phyloP scores from a whole-genome alignment of 2,888 invertebrate species.

The Euclidia mi region DNA sequence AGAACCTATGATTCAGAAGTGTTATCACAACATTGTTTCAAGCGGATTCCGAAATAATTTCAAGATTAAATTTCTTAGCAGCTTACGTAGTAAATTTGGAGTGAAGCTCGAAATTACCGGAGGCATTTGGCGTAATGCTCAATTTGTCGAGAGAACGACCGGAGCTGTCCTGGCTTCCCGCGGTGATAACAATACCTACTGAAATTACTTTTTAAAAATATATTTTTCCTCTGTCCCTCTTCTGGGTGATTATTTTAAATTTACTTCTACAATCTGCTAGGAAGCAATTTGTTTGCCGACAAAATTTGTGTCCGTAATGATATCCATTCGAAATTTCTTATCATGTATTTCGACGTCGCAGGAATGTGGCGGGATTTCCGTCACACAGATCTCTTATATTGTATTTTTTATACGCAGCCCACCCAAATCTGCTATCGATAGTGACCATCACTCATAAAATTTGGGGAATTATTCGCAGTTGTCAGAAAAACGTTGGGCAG shows the following conservation, averaged over 20 bases:
- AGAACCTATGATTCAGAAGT: constrained; percentile 38
- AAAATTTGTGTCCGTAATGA: not conserved
- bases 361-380: not conserved
- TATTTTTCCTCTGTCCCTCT: constrained; percentile 41
- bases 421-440: constrained; percentile 35
- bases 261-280: constrained; percentile 29
- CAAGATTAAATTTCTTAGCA: constrained; percentile 81
- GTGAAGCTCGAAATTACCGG: constrained; percentile 79
- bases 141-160: constrained; percentile 77
- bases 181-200: constrained; percentile 73
- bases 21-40: constrained; percentile 56
- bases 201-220: constrained; percentile 69
- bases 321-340: constrained; percentile 1
- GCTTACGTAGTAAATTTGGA: constrained; percentile 83
- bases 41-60: constrained; percentile 72
- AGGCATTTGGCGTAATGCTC: constrained; percentile 81
- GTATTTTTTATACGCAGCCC: constrained; percentile 11
- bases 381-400: not conserved
- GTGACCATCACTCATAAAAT: constrained; percentile 26
- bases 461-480: constrained; percentile 39
- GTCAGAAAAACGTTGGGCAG: constrained; percentile 39
- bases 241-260: constrained; percentile 46
- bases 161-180: constrained; percentile 62
- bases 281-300: constrained; percentile 23
- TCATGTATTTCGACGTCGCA: no score